A percentile compares a stretch with the other conserved stretches of the same genome.
These are phyloP conservation scores for Lutjanus argentimaculatus DNA, from an alignment of 2,797 vertebrate genomes.

Conservation along the genomic window DNA sequence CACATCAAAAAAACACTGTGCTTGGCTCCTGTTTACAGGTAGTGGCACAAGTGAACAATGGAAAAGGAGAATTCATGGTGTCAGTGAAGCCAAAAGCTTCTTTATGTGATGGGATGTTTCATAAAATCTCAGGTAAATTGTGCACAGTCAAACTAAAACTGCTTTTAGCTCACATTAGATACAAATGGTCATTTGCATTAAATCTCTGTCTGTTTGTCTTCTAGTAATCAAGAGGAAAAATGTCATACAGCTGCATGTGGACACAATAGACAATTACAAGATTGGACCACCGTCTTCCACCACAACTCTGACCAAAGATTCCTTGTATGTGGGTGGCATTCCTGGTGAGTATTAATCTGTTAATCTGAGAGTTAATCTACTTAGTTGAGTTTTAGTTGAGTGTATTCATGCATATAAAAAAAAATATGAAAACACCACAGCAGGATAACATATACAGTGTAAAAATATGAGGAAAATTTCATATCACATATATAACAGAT, in stretches of 20 bases:
- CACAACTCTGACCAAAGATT: conserved; percentile 73
- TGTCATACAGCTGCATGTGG: conserved; percentile 89
- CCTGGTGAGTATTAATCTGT: conserved; percentile 86
- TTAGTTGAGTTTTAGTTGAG: background rate
- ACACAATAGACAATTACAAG: conserved; percentile 85
- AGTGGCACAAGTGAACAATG: conserved; percentile 86
- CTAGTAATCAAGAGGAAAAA: conserved; percentile 90
- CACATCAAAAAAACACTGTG: background rate
- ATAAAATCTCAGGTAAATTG: conserved; percentile 90
- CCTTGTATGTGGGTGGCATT: conserved; percentile 91
- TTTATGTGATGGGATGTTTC: conserved; percentile 91
- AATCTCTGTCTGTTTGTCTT: conserved; percentile 19
- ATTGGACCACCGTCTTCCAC: conserved; percentile 77
- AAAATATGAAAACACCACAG: background rate
- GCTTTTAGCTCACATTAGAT: too few species aligned
- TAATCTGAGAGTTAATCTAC: background rate
- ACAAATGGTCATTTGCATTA: background rate
- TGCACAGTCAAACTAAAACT: background rate
- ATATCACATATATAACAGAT: background rate
- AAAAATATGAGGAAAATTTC: background rate
- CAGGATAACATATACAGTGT: background rate
- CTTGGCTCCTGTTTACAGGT: conserved; percentile 83
- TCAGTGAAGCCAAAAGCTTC: conserved; percentile 87
- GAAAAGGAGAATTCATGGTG: conserved; percentile 85
- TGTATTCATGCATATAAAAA: background rate